Conservation (phyloP, 2,113 vertebrate genomes). For the Mustela lutreola region DNA sequence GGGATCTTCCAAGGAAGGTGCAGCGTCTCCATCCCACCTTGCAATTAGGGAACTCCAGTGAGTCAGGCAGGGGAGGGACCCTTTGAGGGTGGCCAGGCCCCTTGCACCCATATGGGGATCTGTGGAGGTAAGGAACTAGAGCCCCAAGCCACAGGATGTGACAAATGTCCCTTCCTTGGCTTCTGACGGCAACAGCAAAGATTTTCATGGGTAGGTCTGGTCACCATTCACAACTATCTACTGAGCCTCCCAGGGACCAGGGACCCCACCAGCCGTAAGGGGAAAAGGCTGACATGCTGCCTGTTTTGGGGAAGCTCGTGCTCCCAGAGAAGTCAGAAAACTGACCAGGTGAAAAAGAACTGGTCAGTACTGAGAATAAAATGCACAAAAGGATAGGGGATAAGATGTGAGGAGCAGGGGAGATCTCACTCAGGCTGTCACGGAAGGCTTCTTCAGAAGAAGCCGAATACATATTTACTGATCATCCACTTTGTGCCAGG, state of each 20-base stretch:
- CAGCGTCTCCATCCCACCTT: background rate
- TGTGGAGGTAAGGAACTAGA: background rate
- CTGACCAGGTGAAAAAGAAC: background rate
- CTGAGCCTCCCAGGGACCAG: background rate
- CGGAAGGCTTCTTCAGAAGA: background rate
- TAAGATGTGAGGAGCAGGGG: background rate
- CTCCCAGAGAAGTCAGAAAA: background rate
- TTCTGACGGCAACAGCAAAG: background rate
- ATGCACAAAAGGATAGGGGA: accelerated
- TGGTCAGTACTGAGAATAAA: background rate
- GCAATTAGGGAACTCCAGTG: background rate
- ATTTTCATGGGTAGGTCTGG: background rate
- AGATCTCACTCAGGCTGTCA: no score
- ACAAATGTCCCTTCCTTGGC: background rate
- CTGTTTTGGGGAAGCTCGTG: background rate
- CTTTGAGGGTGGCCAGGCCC: background rate
- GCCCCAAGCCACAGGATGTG: background rate
- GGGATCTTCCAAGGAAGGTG: background rate
- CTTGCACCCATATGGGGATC: background rate
- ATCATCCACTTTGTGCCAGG: background rate
- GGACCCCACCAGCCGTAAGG: no score
- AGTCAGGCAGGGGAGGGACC: background rate
- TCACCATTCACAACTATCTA: background rate
- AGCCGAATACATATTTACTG: background rate
- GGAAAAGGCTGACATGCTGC: background rate